These are phyloP conservation scores for Drosophila borealis DNA, from an alignment of 2,888 invertebrate species.

Conservation along the genomic window DNA sequence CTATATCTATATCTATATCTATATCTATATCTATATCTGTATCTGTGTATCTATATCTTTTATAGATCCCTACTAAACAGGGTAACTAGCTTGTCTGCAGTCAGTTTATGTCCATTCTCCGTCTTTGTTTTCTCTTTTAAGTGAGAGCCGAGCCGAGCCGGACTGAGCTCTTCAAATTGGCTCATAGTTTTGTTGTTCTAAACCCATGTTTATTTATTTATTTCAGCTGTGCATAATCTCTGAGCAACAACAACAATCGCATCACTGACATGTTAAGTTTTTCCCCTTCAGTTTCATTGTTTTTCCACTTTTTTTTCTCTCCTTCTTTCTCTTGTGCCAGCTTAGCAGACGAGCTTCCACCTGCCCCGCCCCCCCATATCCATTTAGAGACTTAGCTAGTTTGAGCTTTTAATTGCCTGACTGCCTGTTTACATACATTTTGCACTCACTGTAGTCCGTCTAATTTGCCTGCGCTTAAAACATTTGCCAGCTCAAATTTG, in stretches of 20 bases:
- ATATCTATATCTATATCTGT: too few relatives aligned
- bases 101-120: background rate
- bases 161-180: slow-evolving; percentile 33
- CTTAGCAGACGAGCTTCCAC: slow-evolving; percentile 11
- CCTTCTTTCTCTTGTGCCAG: slow-evolving; percentile 6
- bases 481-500: background rate
- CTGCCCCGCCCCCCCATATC: slow-evolving; percentile 6
- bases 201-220: slow-evolving; percentile 46
- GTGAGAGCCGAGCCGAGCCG: background rate
- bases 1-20: too few relatives aligned
- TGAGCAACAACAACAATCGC: slow-evolving; percentile 19
- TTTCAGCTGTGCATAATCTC: slow-evolving; percentile 41
- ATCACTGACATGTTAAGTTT: slow-evolving; percentile 30
- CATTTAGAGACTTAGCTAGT: slow-evolving; percentile 45
- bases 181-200: slow-evolving; percentile 7
- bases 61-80: too few relatives aligned
- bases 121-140: background rate
- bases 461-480: background rate
- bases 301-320: background rate
- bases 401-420: slow-evolving; percentile 57
- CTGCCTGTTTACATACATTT: slow-evolving; percentile 48
- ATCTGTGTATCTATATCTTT: too few relatives aligned
- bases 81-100: background rate
- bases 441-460: slow-evolving; percentile 31
- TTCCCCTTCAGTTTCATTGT: background rate